Evolutionary conservation across 2,113 vertebrate genomes (phyloP).

Genomic region (Nannospalax galili): DNA sequence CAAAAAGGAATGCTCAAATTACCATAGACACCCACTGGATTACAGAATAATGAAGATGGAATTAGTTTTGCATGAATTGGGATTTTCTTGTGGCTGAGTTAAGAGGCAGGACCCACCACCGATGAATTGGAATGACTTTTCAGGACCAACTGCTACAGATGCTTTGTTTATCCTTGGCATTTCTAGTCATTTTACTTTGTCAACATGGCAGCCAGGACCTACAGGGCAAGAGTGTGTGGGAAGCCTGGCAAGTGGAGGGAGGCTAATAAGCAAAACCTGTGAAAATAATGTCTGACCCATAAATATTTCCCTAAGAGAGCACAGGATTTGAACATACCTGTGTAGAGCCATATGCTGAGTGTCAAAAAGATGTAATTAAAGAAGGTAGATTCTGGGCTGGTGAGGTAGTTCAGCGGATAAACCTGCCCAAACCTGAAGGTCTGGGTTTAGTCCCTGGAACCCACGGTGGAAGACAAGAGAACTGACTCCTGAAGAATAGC

Average conservation of each 20-base stretch:
- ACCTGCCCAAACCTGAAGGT: background rate
- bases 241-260: background rate
- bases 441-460: too few species aligned
- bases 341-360: too few species aligned
- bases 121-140: constrained; percentile 18
- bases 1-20: background rate
- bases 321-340: background rate
- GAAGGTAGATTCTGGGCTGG: background rate
- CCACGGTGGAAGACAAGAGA: background rate
- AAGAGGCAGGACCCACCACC: constrained; percentile 39
- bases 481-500: background rate
- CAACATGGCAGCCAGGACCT: background rate
- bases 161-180: constrained; percentile 42
- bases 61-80: constrained; percentile 62
- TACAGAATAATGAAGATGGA: constrained; percentile 48
- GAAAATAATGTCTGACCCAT: background rate
- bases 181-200: background rate
- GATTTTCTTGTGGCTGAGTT: constrained; percentile 57
- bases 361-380: background rate
- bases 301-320: background rate
- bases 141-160: constrained; percentile 12
- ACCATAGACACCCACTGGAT: background rate
- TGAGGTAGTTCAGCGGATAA: too few species aligned
- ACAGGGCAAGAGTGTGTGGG: background rate
- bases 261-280: background rate